Conservation (phyloP, 2,113 vertebrate genomes). For the Lophura nycthemera region DNA sequence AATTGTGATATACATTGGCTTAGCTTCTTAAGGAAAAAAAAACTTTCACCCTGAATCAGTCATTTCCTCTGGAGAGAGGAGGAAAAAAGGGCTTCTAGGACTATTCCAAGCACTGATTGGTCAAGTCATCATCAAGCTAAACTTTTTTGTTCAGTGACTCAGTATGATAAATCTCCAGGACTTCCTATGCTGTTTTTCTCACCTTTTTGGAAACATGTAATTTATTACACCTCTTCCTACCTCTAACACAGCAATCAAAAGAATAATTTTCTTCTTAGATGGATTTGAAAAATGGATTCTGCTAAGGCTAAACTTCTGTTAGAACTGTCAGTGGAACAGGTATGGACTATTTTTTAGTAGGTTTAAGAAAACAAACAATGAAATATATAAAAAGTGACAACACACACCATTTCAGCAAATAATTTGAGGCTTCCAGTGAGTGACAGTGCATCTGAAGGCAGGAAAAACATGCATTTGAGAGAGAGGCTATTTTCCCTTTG, state of each 20-base stretch:
- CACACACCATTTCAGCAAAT: not conserved
- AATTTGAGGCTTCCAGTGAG: not conserved
- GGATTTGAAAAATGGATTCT: not conserved
- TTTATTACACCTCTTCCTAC: not conserved
- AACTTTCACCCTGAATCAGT: not conserved
- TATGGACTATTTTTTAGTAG: not conserved
- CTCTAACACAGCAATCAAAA: not conserved
- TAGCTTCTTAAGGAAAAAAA: no score
- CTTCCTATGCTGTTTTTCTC: not conserved
- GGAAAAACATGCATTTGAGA: not conserved
- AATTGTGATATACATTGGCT: rapidly evolving
- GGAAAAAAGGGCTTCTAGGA: not conserved
- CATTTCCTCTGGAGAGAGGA: not conserved
- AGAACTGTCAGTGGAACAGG: not conserved
- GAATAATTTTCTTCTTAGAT: constrained; percentile 11
- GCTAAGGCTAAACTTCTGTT: constrained; percentile 2
- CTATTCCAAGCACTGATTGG: not conserved
- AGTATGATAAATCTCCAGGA: not conserved
- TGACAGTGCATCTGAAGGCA: not conserved
- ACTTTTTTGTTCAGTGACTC: not conserved
- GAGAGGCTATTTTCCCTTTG: no score
- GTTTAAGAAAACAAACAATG: not conserved
- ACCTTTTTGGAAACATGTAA: not conserved
- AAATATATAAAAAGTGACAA: constrained; percentile 20
- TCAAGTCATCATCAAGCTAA: not conserved